Conservation (phyloP, 2,797 vertebrate species). For the Pristis pectinata region DNA sequence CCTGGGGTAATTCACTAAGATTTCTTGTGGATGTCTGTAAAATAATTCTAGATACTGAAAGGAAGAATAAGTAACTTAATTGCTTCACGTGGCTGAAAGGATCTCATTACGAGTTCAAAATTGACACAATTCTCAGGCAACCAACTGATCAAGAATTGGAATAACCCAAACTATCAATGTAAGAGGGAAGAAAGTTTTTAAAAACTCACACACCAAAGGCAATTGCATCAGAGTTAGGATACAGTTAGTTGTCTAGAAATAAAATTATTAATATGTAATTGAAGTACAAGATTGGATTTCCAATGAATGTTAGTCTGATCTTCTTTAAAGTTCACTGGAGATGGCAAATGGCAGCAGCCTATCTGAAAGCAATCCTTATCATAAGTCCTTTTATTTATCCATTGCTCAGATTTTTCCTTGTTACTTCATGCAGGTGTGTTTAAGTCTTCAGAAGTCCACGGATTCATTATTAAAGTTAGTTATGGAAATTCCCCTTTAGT, state of each 20-base stretch:
- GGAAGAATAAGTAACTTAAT: not conserved
- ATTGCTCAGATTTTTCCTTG: not conserved
- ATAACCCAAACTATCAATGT: not conserved
- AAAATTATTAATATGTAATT: not conserved
- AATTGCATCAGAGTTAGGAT: not conserved
- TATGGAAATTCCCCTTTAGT: not conserved
- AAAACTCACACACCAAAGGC: not conserved
- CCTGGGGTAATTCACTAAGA: constrained; percentile 6
- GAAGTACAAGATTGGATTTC: not conserved
- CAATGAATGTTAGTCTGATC: not conserved
- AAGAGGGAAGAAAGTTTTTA: not conserved
- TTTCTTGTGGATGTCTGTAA: not conserved
- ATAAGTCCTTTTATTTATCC: not conserved
- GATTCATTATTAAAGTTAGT: not conserved
- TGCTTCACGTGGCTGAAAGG: not conserved
- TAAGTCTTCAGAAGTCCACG: not conserved
- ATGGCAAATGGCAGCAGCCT: not conserved
- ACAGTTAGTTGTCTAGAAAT: not conserved
- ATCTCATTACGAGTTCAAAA: not conserved
- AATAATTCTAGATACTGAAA: not conserved
- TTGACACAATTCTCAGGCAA: not conserved
- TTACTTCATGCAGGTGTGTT: not conserved
- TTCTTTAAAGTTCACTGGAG: not conserved
- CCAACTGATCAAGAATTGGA: too few species aligned
- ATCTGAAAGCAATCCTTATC: not conserved